These are phyloP conservation scores for Thymallus thymallus DNA, from an alignment of 2,113 vertebrate species.

Conservation along the genomic window DNA sequence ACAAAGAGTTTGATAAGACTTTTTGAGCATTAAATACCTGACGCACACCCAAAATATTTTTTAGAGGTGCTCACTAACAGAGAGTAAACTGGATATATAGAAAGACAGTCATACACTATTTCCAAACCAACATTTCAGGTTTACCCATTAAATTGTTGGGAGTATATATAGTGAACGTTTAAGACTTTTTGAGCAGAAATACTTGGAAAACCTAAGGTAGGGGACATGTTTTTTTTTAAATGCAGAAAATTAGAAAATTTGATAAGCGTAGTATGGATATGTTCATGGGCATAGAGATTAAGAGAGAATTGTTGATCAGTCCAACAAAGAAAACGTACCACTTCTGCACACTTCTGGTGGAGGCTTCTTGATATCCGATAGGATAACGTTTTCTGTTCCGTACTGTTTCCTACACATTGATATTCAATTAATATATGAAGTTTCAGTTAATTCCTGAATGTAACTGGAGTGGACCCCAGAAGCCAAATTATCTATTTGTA, in stretches of 20 bases:
- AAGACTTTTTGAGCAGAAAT: too few relatives aligned
- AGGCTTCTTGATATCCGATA: slow-evolving; percentile 78
- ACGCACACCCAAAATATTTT: background rate
- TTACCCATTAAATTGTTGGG: too few relatives aligned
- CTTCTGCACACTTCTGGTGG: slow-evolving; percentile 61
- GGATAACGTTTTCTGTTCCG: slow-evolving; percentile 74
- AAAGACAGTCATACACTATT: too few relatives aligned
- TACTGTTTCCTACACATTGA: slow-evolving; percentile 63
- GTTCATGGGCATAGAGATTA: background rate
- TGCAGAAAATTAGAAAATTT: background rate
- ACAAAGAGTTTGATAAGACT: background rate
- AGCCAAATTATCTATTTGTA: background rate
- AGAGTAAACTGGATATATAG: background rate
- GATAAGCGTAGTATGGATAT: background rate
- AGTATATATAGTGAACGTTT: too few relatives aligned
- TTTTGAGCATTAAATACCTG: background rate
- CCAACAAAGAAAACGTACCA: slow-evolving; percentile 53
- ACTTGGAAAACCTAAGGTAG: too few relatives aligned
- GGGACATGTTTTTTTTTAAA: too few relatives aligned
- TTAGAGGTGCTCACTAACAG: background rate
- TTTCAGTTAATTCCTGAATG: background rate
- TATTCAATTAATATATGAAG: background rate
- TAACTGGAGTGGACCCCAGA: too few relatives aligned
- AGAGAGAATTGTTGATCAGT: background rate
- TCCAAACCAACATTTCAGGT: too few relatives aligned